A percentile compares a stretch with the other conserved stretches of the same genome.
phyloP scores from a whole-genome alignment of 2,797 vertebrate species.

The Tenualosa thibaudeaui region DNA sequence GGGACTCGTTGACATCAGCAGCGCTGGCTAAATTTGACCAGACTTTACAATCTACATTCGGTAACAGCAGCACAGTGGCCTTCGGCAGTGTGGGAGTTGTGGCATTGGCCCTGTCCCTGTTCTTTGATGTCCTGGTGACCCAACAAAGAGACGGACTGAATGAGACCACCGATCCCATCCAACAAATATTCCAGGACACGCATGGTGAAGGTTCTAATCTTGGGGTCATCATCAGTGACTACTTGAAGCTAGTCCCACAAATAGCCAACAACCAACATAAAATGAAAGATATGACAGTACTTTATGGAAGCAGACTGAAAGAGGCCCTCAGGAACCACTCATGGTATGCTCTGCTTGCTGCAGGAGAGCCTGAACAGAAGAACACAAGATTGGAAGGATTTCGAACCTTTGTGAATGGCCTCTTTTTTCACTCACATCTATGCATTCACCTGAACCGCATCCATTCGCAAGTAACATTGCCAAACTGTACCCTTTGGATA shows the following conservation, averaged over 20 bases:
- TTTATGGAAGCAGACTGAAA: neutral
- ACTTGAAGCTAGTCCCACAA: conserved; percentile 3
- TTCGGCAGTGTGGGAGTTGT: neutral
- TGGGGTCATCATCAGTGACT: neutral
- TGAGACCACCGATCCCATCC: neutral
- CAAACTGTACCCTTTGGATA: neutral
- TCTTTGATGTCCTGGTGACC: neutral
- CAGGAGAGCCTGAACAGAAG: neutral
- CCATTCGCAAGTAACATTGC: neutral
- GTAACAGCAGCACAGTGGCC: neutral
- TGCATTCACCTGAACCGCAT: neutral
- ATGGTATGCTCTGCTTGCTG: neutral
- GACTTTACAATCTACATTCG: neutral
- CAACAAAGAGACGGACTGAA: neutral
- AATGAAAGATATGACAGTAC: neutral
- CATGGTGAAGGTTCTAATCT: neutral
- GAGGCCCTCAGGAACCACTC: neutral
- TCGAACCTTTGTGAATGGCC: neutral
- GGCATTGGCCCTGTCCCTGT: neutral
- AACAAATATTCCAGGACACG: neutral
- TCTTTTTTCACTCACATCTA: neutral
- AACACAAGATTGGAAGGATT: neutral
- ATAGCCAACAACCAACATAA: neutral
- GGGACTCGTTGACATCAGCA: neutral
- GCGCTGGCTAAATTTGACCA: neutral